These are phyloP conservation scores for Gila robusta DNA, from an alignment of 2,797 vertebrate genomes.

Conservation along the genomic window DNA sequence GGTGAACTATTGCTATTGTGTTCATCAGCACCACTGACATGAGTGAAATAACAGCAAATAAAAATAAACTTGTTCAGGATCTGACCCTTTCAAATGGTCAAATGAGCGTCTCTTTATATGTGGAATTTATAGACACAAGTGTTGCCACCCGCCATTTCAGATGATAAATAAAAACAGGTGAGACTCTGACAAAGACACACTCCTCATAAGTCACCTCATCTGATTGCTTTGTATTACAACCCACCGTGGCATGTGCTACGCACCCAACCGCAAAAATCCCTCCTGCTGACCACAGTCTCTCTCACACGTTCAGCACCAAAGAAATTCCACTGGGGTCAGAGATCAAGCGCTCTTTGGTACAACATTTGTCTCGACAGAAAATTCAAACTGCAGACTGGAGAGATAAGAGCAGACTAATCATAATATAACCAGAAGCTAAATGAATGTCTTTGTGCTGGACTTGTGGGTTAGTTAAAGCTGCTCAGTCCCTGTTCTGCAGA, in stretches of 20 bases:
- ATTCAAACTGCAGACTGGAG: conserved; percentile 25
- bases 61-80: conserved; percentile 51
- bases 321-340: conserved; percentile 51
- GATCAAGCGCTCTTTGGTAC: conserved; percentile 33
- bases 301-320: conserved; percentile 35
- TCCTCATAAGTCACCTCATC: conserved; percentile 63
- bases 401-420: conserved; percentile 36
- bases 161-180: conserved; percentile 69
- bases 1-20: conserved; percentile 24
- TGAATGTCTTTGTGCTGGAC: conserved; percentile 49
- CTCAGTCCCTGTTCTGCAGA: conserved; percentile 56
- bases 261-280: conserved; percentile 51
- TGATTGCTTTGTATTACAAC: conserved; percentile 46
- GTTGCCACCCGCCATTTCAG: conserved; percentile 52
- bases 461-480: conserved; percentile 54
- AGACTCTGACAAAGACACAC: conserved; percentile 60
- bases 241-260: conserved; percentile 38
- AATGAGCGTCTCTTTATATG: conserved; percentile 63
- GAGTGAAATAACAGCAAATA: conserved; percentile 51
- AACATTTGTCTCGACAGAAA: conserved; percentile 42
- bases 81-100: conserved; percentile 55
- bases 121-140: conserved; percentile 66
- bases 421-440: conserved; percentile 36
- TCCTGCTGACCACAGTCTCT: conserved; percentile 41
- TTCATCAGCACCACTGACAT: conserved; percentile 46